These are phyloP conservation scores for Plagiodera versicolora DNA, from an alignment of 2,888 invertebrate species.

Conservation along the genomic window DNA sequence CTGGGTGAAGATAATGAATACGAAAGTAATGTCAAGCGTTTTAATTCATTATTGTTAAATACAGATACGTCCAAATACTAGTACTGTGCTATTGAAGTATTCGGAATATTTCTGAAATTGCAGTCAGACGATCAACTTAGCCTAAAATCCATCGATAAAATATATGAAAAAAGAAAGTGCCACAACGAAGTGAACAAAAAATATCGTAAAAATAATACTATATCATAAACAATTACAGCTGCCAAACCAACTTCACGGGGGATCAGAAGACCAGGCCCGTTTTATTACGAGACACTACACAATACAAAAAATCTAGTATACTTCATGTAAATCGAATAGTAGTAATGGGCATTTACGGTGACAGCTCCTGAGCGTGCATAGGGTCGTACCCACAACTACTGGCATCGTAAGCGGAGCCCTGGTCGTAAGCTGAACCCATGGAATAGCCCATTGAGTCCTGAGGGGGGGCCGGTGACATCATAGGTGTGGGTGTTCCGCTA, in stretches of 20 bases:
- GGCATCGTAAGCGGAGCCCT: slow-evolving; percentile 84
- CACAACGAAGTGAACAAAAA: not conserved
- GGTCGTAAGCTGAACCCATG: slow-evolving; percentile 90
- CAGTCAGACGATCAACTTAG: not conserved
- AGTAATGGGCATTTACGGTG: slow-evolving; percentile 55
- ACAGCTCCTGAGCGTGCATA: slow-evolving; percentile 82
- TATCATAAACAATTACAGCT: slow-evolving; percentile 8
- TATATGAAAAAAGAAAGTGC: slow-evolving; percentile 1
- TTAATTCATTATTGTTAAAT: slow-evolving; percentile 29
- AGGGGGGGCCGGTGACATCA: slow-evolving; percentile 93
- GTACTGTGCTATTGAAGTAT: slow-evolving; percentile 17
- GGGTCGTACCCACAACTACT: slow-evolving; percentile 91
- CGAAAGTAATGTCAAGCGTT: not conserved
- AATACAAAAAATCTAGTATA: slow-evolving; percentile 25
- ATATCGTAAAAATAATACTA: not conserved
- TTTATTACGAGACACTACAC: slow-evolving; percentile 26
- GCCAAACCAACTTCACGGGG: slow-evolving; percentile 9
- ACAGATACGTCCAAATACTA: slow-evolving; percentile 24
- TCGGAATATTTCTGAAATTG: not conserved
- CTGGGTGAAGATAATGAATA: not conserved
- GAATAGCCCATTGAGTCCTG: slow-evolving; percentile 93
- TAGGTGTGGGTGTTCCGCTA: slow-evolving; percentile 88
- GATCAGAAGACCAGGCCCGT: slow-evolving; percentile 17
- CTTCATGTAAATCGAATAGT: slow-evolving; percentile 21
- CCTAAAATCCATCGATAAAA: not conserved